A percentile compares a stretch with the other conserved stretches of the same genome.
These are phyloP conservation scores for Grus americana DNA, from an alignment of 2,113 vertebrate genomes.

Conservation along the genomic window DNA sequence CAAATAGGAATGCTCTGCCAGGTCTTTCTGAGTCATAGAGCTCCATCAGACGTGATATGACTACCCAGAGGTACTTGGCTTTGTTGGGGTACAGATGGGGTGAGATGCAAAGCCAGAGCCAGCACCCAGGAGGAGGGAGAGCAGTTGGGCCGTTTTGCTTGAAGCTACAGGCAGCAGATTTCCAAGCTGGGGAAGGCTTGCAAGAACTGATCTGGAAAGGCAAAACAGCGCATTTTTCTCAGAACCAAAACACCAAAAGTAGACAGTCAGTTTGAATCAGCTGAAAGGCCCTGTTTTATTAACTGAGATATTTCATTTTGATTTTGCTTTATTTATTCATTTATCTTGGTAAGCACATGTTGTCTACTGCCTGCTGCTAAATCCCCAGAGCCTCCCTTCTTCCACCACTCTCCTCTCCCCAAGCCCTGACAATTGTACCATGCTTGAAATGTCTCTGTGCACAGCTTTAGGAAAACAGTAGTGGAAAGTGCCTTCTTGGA, in stretches of 20 bases:
- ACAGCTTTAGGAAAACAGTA: background rate
- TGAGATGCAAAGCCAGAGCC: background rate
- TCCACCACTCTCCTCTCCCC: background rate
- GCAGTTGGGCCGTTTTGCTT: background rate
- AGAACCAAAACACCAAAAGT: background rate
- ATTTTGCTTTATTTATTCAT: slow-evolving; percentile 3
- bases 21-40: background rate
- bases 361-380: background rate
- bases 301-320: background rate
- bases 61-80: background rate
- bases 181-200: background rate
- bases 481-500: background rate
- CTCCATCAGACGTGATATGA: background rate
- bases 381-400: background rate
- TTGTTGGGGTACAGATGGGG: background rate
- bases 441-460: background rate
- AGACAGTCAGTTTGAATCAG: background rate
- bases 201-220: slow-evolving; percentile 8
- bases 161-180: slow-evolving; percentile 45
- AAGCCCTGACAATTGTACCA: rapidly evolving
- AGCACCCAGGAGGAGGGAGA: background rate
- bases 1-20: background rate
- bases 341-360: background rate
- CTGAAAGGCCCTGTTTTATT: background rate
- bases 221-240: background rate